Percentiles rank a stretch among this genome's conserved stretches.
phyloP scores from a whole-genome alignment of 2,888 invertebrate species.

The Xestia xanthographa region DNA sequence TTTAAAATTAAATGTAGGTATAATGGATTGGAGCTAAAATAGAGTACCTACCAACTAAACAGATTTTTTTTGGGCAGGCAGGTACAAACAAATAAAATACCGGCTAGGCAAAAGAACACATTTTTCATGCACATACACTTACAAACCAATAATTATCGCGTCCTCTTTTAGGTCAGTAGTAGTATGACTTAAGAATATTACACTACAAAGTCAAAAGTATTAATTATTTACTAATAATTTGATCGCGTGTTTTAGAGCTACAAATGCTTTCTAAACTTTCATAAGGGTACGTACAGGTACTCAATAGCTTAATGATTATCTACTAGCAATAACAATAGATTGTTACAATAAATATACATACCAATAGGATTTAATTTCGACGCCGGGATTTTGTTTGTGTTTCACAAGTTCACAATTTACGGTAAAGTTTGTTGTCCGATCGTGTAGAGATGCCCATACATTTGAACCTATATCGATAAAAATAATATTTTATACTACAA shows the following conservation, averaged over 20 bases:
- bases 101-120: slow-evolving; percentile 19
- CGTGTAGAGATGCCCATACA: slow-evolving; percentile 23
- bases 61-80: neutral
- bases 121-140: neutral
- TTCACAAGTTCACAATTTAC: slow-evolving; percentile 39
- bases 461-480: slow-evolving; percentile 26
- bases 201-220: slow-evolving; percentile 12
- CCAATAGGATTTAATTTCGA: slow-evolving; percentile 29
- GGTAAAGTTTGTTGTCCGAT: neutral
- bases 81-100: neutral
- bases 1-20: neutral
- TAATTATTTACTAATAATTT: slow-evolving; percentile 3
- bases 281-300: neutral
- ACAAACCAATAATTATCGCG: neutral
- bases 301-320: neutral
- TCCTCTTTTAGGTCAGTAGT: neutral
- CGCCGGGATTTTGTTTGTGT: slow-evolving; percentile 50
- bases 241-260: slow-evolving; percentile 30
- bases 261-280: slow-evolving; percentile 22
- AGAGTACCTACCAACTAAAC: neutral
- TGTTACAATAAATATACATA: slow-evolving; percentile 22
- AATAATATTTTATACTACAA: too few relatives aligned
- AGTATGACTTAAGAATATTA: neutral
- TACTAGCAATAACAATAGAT: neutral
- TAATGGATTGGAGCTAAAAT: neutral